Percentiles rank a stretch among this genome's conserved stretches.
Evolutionary conservation across 2,113 vertebrate genomes (phyloP).

Genomic region (Beaufortia kweichowensis): DNA sequence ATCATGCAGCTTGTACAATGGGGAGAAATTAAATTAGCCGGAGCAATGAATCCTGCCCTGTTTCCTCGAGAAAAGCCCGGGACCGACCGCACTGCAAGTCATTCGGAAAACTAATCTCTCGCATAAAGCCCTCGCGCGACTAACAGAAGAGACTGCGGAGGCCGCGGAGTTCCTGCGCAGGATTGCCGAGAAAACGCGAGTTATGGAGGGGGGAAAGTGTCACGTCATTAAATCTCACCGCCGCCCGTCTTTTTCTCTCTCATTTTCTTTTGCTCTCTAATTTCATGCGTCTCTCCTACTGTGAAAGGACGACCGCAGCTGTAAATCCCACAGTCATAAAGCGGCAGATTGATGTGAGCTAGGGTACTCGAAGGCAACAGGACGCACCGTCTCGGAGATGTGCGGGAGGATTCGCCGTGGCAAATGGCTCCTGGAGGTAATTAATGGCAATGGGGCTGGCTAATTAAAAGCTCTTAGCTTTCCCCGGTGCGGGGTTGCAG

Average conservation of each 20-base stretch:
- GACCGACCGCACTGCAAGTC: slow-evolving; percentile 66
- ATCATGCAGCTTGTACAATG: slow-evolving; percentile 72
- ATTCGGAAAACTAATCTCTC: slow-evolving; percentile 68
- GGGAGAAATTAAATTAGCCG: slow-evolving; percentile 74
- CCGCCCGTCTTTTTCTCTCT: slow-evolving; percentile 30
- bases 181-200: slow-evolving; percentile 6
- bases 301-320: slow-evolving; percentile 32
- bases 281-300: slow-evolving; percentile 22
- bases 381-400: slow-evolving; percentile 68
- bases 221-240: slow-evolving; percentile 31
- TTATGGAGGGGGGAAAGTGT: slow-evolving; percentile 40
- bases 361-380: slow-evolving; percentile 55
- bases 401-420: slow-evolving; percentile 64
- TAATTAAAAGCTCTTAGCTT: slow-evolving; percentile 98
- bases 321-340: slow-evolving; percentile 59
- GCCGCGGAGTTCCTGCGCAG: neutral
- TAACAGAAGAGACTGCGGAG: neutral
- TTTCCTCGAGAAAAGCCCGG: slow-evolving; percentile 64
- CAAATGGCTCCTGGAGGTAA: slow-evolving; percentile 77
- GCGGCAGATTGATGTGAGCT: slow-evolving; percentile 61
- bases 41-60: slow-evolving; percentile 71
- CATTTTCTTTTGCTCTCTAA: slow-evolving; percentile 30
- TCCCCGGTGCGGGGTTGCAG: slow-evolving; percentile 82
- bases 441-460: slow-evolving; percentile 85
- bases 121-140: slow-evolving; percentile 34